Percentiles rank a stretch among this genome's conserved stretches.
These are phyloP conservation scores for Meandrusa payeni DNA, from an alignment of 2,888 invertebrate species.

Conservation along the genomic window DNA sequence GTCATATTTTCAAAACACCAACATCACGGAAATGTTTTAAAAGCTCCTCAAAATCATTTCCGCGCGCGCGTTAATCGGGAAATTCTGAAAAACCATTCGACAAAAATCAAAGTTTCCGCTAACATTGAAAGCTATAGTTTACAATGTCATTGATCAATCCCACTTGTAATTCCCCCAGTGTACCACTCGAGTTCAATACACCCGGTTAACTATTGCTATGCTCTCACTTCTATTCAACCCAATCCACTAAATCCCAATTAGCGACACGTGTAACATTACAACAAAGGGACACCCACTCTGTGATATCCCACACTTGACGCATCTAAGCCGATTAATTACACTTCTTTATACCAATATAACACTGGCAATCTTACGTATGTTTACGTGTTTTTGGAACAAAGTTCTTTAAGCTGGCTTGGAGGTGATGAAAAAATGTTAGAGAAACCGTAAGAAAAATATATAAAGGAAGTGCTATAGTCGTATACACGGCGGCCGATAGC, in stretches of 20 bases:
- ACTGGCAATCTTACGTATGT: too few species aligned
- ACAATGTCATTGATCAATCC: constrained; percentile 12
- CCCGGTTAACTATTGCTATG: constrained; percentile 16
- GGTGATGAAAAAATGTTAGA: too few species aligned
- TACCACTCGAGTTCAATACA: constrained; percentile 17
- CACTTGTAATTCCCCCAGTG: background rate
- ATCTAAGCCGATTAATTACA: background rate
- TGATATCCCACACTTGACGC: constrained; percentile 6
- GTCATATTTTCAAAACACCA: constrained; percentile 9
- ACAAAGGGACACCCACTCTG: constrained; percentile 20
- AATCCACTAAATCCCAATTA: constrained; percentile 24
- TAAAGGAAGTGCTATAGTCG: too few species aligned
- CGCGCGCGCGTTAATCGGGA: constrained; percentile 13
- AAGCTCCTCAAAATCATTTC: constrained; percentile 11
- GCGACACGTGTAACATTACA: constrained; percentile 20
- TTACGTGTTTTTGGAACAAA: too few species aligned
- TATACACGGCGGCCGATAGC: too few species aligned
- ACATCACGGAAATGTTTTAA: constrained; percentile 14
- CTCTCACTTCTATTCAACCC: constrained; percentile 14
- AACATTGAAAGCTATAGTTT: background rate
- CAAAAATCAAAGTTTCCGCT: constrained; percentile 8
- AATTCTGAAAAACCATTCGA: constrained; percentile 16
- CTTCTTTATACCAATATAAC: too few species aligned
- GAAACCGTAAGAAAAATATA: too few species aligned
- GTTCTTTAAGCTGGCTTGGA: too few species aligned